Conservation (phyloP, 2,797 vertebrate genomes). For the Scolopax rusticola region DNA sequence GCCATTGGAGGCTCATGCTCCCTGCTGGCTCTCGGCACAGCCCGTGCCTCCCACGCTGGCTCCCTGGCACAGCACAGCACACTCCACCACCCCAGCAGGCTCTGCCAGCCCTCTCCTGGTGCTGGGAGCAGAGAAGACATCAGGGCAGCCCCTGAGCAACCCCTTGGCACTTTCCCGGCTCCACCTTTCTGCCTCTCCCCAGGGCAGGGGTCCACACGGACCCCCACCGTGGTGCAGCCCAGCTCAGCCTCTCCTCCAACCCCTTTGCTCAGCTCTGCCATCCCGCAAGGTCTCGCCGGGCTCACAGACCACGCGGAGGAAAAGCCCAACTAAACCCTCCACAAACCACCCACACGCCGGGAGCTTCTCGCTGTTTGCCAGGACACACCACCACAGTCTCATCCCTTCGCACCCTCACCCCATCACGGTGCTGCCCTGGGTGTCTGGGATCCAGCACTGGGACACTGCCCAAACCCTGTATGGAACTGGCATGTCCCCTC, state of each 20-base stretch:
- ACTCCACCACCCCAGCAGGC: rapidly evolving
- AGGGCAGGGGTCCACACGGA: rapidly evolving
- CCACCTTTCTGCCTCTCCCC: neutral
- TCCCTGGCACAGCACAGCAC: rapidly evolving
- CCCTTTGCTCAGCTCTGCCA: neutral
- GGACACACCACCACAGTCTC: rapidly evolving
- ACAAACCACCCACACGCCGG: rapidly evolving
- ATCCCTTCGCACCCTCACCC: neutral
- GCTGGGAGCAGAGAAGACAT: neutral
- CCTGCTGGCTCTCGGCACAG: neutral
- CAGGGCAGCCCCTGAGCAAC: neutral
- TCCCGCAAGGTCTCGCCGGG: rapidly evolving
- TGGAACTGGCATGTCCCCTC: neutral
- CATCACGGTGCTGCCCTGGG: rapidly evolving
- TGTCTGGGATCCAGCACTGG: rapidly evolving
- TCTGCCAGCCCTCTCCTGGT: neutral
- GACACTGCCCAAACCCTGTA: neutral
- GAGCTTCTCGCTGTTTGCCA: neutral
- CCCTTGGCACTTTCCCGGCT: neutral
- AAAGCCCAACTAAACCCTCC: neutral
- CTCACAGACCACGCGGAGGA: neutral
- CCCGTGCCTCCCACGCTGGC: neutral
- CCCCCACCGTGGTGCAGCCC: neutral
- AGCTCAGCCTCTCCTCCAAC: neutral
- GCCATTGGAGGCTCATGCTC: neutral